phyloP scores from a whole-genome alignment of 64 coral and sea anemone species.

The Actinia tenebrosa region DNA sequence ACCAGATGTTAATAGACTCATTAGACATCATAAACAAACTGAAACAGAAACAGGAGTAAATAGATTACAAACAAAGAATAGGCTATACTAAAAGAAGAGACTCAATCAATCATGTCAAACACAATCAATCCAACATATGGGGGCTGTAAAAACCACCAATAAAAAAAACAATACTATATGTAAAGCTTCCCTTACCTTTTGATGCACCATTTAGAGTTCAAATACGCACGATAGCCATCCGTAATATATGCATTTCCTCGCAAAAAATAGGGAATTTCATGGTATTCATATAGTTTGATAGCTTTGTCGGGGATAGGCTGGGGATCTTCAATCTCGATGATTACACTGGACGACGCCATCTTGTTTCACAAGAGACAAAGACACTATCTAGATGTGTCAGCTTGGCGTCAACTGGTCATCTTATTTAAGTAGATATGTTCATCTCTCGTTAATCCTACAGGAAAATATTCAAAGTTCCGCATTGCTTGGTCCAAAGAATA shows the following conservation, averaged over 20 bases:
- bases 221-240: conserved; percentile 81
- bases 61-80: background rate
- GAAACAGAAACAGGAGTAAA: conserved; percentile 1
- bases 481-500: background rate
- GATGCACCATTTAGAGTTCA: conserved; percentile 66
- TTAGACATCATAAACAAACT: conserved; percentile 88
- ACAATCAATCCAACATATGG: background rate
- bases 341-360: conserved; percentile 9
- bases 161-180: too few relatives aligned
- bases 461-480: background rate
- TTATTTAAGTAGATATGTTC: background rate
- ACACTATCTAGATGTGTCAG: background rate
- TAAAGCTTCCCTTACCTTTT: conserved; percentile 66
- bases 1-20: conserved; percentile 89
- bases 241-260: conserved; percentile 93
- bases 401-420: background rate
- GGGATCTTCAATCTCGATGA: conserved; percentile 6
- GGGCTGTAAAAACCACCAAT: too few relatives aligned
- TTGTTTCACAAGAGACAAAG: background rate
- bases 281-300: conserved; percentile 70
- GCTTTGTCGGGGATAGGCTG: background rate
- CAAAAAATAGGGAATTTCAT: conserved; percentile 94
- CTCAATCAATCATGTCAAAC: background rate
- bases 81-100: background rate
- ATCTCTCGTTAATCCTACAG: background rate